Base-by-base conservation (phyloP, 2,797 vertebrate genomes). In the Ctenopoma kingsleyae region DNA sequence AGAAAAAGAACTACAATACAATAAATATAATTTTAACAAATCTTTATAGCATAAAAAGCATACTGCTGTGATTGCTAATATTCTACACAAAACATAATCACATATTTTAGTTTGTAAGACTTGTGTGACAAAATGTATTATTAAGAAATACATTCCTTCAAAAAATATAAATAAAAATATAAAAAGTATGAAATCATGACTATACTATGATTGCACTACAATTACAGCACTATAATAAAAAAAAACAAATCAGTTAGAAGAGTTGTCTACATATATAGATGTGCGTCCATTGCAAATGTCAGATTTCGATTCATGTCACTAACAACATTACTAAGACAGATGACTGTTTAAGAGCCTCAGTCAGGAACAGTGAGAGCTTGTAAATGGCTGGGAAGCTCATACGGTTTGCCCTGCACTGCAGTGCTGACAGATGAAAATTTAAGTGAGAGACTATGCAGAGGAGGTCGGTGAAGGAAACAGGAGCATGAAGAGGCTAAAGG, bases 381-480 rank as follows among this genome's bases (percentile, higher is more conserved):
- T 53, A 72, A 71, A 66, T 12, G 50, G 19, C 78, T 51, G n/a
- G 44, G 32, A 63, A 71, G 47, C 61, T 78, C 50, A 63, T 23
- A 20, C 19, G 40, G 30, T 38, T 65, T 30, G 36, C 12, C 50
- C 2, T 44, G 0, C 19, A 10, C 49, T 25, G 23, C 44, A 19
- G 44, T 53, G 68, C 68, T 74, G 60, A 81, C 67, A 67, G 75
- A 69, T 61, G 63, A 67, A 70, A 55, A 63, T 77, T 84, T 73
- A 68, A 89, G 76, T 60, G 54, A 78, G 73, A 87, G 70, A 71
- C 61, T 61, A 41, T 65, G 67, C 65, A 82, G 83, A 83, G 51
- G 67, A 66, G 70, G 62, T 74, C 51, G 68, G 66, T 1, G 30
- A 74, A 57, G 53, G 63, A 78, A 62, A 71, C 35, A 2, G 67